A percentile compares a stretch with the other conserved stretches of the same genome.
phyloP scores from a whole-genome alignment of 2,888 invertebrate species.

The Hypena proboscidalis region DNA sequence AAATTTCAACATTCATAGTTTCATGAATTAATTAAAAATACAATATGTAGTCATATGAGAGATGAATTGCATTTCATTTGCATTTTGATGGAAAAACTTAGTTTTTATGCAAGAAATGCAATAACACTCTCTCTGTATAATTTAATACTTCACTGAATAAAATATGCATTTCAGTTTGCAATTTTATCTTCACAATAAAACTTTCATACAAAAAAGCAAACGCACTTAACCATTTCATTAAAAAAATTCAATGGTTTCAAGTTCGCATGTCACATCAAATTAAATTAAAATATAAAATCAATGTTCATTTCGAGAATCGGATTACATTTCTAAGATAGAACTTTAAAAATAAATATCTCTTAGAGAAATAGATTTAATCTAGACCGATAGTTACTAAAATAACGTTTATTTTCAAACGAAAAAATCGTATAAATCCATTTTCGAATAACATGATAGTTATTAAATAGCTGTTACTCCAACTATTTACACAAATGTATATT shows the following conservation, averaged over 20 bases:
- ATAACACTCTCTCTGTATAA: constrained; percentile 1
- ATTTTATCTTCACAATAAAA: background rate
- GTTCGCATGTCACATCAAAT: no score
- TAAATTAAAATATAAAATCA: no score
- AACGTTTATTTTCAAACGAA: constrained; percentile 19
- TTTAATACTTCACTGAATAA: no score
- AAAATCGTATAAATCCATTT: constrained; percentile 15
- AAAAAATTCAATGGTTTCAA: no score
- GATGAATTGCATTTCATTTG: constrained; percentile 39
- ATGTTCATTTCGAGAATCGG: no score
- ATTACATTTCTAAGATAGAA: background rate
- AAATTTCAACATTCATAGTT: constrained; percentile 21
- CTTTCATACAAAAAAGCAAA: background rate
- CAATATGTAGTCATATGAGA: constrained; percentile 27
- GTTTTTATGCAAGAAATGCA: constrained; percentile 26
- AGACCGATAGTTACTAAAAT: constrained; percentile 23
- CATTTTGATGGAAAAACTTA: constrained; percentile 20
- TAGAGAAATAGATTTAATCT: constrained; percentile 30
- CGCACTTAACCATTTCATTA: no score
- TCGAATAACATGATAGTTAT: constrained; percentile 34
- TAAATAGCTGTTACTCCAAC: constrained; percentile 39
- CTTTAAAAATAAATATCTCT: constrained; percentile 20
- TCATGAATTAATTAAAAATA: constrained; percentile 34
- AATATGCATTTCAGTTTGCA: background rate
- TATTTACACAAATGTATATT: constrained; percentile 63